Conservation (phyloP, 2,113 vertebrate genomes). For the Eubucco bourcierii region DNA sequence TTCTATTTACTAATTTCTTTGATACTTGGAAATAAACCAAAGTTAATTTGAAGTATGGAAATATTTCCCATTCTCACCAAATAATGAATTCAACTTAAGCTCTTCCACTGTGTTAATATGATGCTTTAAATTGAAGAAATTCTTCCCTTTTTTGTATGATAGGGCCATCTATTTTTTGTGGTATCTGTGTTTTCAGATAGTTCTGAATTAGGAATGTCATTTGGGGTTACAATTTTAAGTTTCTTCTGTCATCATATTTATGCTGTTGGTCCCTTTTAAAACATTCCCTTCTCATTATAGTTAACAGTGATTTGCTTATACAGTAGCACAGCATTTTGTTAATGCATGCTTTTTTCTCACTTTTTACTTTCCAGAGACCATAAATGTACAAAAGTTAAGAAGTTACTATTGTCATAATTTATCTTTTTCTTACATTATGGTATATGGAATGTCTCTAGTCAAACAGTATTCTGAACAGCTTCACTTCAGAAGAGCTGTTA, state of each 20-base stretch:
- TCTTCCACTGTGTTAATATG: background rate
- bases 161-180: background rate
- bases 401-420: background rate
- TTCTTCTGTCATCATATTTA: background rate
- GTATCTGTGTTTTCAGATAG: background rate
- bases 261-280: background rate
- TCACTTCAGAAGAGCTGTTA: background rate
- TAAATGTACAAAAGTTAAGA: background rate
- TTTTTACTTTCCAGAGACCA: background rate
- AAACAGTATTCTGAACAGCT: background rate
- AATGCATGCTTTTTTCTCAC: background rate
- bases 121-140: background rate
- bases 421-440: background rate
- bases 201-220: background rate
- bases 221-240: background rate
- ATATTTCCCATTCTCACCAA: background rate
- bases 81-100: background rate
- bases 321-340: background rate
- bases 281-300: background rate
- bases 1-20: background rate
- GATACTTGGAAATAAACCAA: background rate
- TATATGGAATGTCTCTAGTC: background rate
- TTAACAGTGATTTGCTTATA: background rate
- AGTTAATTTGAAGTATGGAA: background rate
- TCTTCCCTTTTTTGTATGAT: background rate